phyloP scores from a whole-genome alignment of 2,113 vertebrate genomes.

The Furnarius figulus region DNA sequence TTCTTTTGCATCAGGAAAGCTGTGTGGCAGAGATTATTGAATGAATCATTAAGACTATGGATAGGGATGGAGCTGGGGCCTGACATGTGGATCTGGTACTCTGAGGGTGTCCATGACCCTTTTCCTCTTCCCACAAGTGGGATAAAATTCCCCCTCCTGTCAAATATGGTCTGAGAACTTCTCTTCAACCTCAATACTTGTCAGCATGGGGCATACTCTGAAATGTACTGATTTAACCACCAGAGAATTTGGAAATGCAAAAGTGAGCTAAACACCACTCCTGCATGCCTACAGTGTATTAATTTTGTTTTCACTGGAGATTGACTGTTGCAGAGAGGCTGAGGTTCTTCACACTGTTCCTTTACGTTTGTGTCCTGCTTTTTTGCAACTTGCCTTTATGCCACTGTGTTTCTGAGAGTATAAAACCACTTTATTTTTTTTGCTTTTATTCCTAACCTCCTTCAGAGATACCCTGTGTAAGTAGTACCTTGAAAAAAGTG shows the following conservation, averaged over 20 bases:
- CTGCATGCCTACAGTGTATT: background rate
- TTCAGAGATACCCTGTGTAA: background rate
- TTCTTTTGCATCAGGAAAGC: background rate
- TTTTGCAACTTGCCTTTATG: background rate
- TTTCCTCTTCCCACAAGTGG: background rate
- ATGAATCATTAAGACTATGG: background rate
- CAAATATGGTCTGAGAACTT: background rate
- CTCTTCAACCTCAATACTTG: background rate
- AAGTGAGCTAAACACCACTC: background rate
- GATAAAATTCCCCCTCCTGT: background rate
- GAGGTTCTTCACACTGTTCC: background rate
- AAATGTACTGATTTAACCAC: background rate
- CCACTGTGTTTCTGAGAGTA: background rate
- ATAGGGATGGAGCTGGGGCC: background rate
- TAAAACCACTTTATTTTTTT: background rate
- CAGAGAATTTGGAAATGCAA: background rate
- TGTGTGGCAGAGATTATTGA: background rate
- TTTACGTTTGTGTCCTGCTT: background rate
- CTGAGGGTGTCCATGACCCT: background rate
- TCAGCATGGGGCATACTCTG: background rate
- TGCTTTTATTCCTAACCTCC: background rate
- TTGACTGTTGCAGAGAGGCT: background rate
- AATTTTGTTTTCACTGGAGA: background rate
- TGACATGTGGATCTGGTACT: background rate
- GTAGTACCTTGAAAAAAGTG: background rate